Base-by-base conservation (phyloP, 1,140 invertebrate genomes). In the Drosophila lini region DNA sequence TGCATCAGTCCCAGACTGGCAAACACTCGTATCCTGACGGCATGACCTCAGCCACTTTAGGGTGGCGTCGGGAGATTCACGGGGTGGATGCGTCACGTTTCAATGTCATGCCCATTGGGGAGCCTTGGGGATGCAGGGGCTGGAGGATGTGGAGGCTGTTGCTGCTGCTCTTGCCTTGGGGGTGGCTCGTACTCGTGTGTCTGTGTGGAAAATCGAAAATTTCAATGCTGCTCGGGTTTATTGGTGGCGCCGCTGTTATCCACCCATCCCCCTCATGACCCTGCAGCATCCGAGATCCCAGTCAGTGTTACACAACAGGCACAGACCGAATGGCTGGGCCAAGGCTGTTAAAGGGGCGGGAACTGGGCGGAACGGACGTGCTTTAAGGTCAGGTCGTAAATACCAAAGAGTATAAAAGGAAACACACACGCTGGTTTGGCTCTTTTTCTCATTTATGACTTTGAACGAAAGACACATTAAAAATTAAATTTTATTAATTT, bases 391-490 rank as follows among this genome's bases (percentile, higher is more conserved):
- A 74, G 64, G 45, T 36, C 62, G 76, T 53, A 89, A 88, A 89
- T 88, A 80, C 67, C 47, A 88, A 80, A 74, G 63, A 60, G 36
- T 62, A 61, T 73, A 61, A 32, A 50, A 50, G 5, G 25, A 50
- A 28, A 47, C 45, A 48, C 45, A 58, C 25, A 45, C 34, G 60
- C 42, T 48, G 41, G 58, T 15, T 78, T 78, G 25, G 50, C 36
- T 62, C 42, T 73, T 79, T 79, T 77, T 77, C 68, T 73, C 62
- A 65, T 83, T 89, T 89, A 79, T 89, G 84, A 89, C 85, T 89
- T 91, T 91, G 89, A 91, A 91, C 89, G 89, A 91, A 91, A 91
- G 89, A 91, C 89, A 91, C 89, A 91, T 91, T 91, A 81, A 91
- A 91, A 91, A 91, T 91, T 84, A 91, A 82, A 91, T 76, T 83